Evolutionary conservation across 2,888 invertebrate genomes (phyloP).

Genomic region (Masnerella sp.): DNA sequence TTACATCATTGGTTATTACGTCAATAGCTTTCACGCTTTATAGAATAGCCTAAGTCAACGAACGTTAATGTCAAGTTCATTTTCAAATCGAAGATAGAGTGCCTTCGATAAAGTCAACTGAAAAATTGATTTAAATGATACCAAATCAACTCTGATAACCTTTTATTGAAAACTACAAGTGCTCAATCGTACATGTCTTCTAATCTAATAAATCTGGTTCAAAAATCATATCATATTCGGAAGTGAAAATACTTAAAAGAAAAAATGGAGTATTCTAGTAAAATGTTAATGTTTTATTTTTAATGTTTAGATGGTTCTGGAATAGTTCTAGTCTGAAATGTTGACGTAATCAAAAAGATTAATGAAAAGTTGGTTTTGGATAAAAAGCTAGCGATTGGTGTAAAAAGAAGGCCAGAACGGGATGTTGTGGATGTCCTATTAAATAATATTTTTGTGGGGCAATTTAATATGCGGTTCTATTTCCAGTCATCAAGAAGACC

Average conservation of each 20-base stretch:
- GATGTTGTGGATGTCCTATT: conserved; percentile 36
- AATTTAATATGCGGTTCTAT: conserved; percentile 57
- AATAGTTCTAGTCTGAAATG: no score
- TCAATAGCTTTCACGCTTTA: conserved; percentile 55
- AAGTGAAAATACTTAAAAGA: no score
- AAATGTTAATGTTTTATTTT: no score
- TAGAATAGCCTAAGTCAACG: conserved; percentile 50
- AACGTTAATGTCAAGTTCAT: conserved; percentile 60
- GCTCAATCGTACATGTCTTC: no score
- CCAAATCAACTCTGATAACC: no score
- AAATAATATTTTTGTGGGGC: conserved; percentile 49
- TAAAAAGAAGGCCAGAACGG: conserved; percentile 18
- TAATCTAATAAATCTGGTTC: no score
- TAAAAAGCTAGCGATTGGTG: conserved; percentile 15
- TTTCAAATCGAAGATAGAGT: conserved; percentile 25
- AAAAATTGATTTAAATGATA: conserved; percentile 32
- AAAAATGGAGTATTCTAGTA: no score
- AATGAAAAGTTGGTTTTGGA: no score
- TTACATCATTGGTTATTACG: conserved; percentile 59
- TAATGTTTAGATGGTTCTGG: no score
- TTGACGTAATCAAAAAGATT: conserved; percentile 23
- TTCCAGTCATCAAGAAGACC: conserved; percentile 50
- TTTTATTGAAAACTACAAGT: no score
- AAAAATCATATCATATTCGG: no score
- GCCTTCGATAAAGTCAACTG: neutral